Evolutionary conservation across 2,113 vertebrate species (phyloP).

Genomic region (Hydropotes inermis): DNA sequence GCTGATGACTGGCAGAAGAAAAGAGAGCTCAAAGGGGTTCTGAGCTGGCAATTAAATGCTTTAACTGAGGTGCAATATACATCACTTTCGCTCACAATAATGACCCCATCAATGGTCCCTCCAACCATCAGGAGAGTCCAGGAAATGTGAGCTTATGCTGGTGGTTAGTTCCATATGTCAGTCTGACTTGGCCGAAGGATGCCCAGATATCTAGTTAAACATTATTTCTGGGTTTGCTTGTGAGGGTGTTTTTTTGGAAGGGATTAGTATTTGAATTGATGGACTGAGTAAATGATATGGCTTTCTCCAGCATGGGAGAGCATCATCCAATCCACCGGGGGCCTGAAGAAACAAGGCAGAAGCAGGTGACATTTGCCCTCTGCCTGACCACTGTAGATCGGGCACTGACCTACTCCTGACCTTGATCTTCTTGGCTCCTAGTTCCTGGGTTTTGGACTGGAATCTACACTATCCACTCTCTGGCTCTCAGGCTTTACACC

Average conservation of each 20-base stretch:
- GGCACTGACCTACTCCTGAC: too few species aligned
- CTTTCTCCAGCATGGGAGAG: neutral
- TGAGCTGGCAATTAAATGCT: neutral
- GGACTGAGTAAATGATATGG: neutral
- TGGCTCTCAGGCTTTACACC: neutral
- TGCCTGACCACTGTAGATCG: neutral
- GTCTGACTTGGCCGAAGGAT: neutral
- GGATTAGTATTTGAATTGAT: neutral
- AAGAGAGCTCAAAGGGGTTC: neutral
- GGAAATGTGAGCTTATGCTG: neutral
- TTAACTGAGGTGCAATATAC: neutral
- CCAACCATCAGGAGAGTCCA: neutral
- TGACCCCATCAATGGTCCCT: neutral
- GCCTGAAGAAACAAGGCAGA: neutral
- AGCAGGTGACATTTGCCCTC: neutral
- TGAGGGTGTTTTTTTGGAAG: neutral
- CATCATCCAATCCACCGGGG: neutral
- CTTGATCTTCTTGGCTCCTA: neutral
- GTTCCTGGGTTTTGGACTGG: neutral
- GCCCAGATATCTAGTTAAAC: neutral
- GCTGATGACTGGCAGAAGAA: neutral
- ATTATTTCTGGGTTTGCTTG: neutral
- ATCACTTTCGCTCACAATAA: neutral
- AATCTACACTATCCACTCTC: neutral
- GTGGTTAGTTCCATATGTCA: neutral